Evolutionary conservation across 2,797 vertebrate genomes (phyloP), one percentile per base, ranked within the genome.

Genomic region (Anguilla obscura): DNA sequence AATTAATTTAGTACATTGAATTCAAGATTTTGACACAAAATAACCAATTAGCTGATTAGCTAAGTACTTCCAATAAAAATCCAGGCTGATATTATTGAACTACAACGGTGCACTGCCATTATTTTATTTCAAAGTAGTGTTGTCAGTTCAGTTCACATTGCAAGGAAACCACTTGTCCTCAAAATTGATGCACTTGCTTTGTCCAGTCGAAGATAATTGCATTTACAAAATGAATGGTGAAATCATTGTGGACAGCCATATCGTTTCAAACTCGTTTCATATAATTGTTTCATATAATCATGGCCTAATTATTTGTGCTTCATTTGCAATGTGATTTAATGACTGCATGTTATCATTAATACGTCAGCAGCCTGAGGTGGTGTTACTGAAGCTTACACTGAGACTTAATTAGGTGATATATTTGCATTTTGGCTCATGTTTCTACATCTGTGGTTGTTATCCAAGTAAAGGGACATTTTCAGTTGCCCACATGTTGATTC

Each of bases 11-110:
- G 3, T 58, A 33, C 45, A 54, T 58, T 54, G 40, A 48, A 9
- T 2, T 5, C 30, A 36, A 16, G 16, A 21, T 33, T 27, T 66
- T 48, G 18, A 52, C 86, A 85, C 6, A 33, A 40, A 14, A 27
- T 54, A 33, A 85, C 24, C 16, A 8, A 21, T 18, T 85, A 36
- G 27, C 30, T 85, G 9, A 71, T 27, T 66, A 21, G 36, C 36
- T 24, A 84, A 84, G n/a, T 63, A 60, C 48, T 45, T 12, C 16
- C 82, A 24, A 60, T 66, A 83, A 74, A 18, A 84, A 50, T 84
- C 40, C 45, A 87, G 27, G 36, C 40, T 66, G 40, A 30, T 58
- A 27, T 16, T 24, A 66, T 74, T 79, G 33, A 63, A 36, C 74
- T 79, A 24, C 36, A 79, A 45, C n/a, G 45, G 6, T 45, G n/a